phyloP scores from a whole-genome alignment of 2,797 vertebrate species.

The Cyclopterus lumpus region DNA sequence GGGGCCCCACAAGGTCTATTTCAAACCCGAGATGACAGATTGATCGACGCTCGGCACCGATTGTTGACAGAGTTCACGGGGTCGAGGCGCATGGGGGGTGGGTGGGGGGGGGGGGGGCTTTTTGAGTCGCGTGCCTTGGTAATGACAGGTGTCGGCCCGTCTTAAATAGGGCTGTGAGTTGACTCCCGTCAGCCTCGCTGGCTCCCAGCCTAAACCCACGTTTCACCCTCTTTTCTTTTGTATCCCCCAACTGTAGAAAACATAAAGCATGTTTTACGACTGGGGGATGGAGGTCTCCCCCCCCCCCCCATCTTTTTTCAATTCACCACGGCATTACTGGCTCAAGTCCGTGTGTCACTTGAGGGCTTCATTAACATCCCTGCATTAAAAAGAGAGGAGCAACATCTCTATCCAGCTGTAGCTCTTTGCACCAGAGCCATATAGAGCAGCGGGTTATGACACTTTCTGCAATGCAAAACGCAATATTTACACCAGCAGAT shows the following conservation, averaged over 20 bases:
- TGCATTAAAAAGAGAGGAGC: constrained; percentile 36
- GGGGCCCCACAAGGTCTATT: constrained; percentile 25
- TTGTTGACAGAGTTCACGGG: constrained; percentile 62
- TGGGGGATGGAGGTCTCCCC: no score
- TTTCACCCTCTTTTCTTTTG: background rate
- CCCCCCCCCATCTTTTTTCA: no score
- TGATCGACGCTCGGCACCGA: constrained; percentile 47
- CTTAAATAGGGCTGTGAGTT: constrained; percentile 11
- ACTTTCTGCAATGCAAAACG: background rate
- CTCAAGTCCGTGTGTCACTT: constrained; percentile 16
- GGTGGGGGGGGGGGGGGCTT: no score
- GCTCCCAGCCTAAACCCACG: constrained; percentile 1
- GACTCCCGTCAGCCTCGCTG: constrained; percentile 27
- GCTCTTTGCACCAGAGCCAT: constrained; percentile 9
- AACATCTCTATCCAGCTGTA: constrained; percentile 39
- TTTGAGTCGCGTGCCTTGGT: constrained; percentile 50
- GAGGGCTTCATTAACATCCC: constrained; percentile 47
- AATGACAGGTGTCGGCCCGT: constrained; percentile 65
- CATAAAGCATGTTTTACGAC: no score
- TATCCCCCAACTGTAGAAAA: background rate
- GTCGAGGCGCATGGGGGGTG: constrained; percentile 51
- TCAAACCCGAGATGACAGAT: constrained; percentile 58
- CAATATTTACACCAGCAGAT: background rate
- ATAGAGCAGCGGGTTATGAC: background rate
- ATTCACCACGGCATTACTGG: constrained; percentile 14